These are phyloP conservation scores for Drosophila yooni DNA, from an alignment of 2,888 invertebrate species.

Conservation along the genomic window DNA sequence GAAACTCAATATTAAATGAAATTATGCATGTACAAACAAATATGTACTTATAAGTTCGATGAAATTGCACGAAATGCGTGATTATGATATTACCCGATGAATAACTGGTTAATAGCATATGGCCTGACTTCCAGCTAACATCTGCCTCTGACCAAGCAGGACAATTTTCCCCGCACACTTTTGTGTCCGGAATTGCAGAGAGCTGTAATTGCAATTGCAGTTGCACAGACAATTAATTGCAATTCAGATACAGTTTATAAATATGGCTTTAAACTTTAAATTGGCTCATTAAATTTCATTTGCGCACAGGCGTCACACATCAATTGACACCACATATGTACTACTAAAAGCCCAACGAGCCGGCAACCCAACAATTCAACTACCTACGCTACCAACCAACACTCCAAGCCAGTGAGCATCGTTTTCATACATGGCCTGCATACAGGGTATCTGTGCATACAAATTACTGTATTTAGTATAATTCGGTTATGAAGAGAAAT, in stretches of 20 bases:
- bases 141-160: background rate
- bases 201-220: slow-evolving; percentile 37
- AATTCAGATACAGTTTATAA: slow-evolving; percentile 73
- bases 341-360: slow-evolving; percentile 30
- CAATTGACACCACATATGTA: slow-evolving; percentile 67
- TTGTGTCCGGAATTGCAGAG: background rate
- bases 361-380: slow-evolving; percentile 20
- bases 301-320: slow-evolving; percentile 70
- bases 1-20: slow-evolving; percentile 3
- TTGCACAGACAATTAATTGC: slow-evolving; percentile 63
- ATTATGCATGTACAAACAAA: background rate
- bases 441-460: slow-evolving; percentile 25
- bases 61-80: slow-evolving; percentile 7
- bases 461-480: background rate
- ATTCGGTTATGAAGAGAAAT: background rate
- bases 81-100: slow-evolving; percentile 23
- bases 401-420: background rate
- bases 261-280: slow-evolving; percentile 71
- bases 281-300: slow-evolving; percentile 78
- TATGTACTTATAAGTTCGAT: background rate
- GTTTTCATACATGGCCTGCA: slow-evolving; percentile 2
- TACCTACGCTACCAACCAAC: slow-evolving; percentile 11
- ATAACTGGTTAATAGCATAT: slow-evolving; percentile 15
- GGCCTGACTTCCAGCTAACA: slow-evolving; percentile 10
- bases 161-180: background rate